Base-by-base conservation (phyloP, 1,140 invertebrate genomes). In the Phortica variegata region DNA sequence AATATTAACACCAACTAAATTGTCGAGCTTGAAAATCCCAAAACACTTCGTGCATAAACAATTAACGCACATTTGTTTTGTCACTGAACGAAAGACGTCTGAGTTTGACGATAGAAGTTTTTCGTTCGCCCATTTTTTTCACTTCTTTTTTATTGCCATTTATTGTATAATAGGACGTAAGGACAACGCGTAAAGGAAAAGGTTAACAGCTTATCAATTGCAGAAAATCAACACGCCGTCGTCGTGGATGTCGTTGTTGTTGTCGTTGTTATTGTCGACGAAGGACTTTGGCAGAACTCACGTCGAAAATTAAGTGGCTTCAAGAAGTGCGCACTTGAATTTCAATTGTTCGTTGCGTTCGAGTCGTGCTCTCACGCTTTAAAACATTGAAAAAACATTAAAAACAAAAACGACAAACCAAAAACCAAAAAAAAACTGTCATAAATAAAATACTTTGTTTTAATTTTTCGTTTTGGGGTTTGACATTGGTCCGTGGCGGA, bases 271-370 rank as follows among this genome's bases (percentile, higher is more conserved):
- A 4, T 34, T 34, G 33, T 4, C 5, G 33, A 15, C 8, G 13
- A 15, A 15, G 33, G 16, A 5, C 10, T 15, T 3, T 34, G 13
- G 33, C 33, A 15, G 13, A n/a, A 38, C 23, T 43, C 43, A 56
- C 53, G 53, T 46, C 38, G 45, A 46, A 56, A 56, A 56, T 56
- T 47, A 56, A 56, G 51, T 53, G 50, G 50, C 46, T n/a, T n/a
- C 53, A 43, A 42, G 47, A 56, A 58, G 56, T 58, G 56, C 53
- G 55, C 55, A 49, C 56, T 58, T 58, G 56, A 58, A 58, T 58
- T 58, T 58, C 56, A 58, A 58, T 58, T 58, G 37, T n/a, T n/a
- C n/a, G n/a, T n/a, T n/a, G n/a, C n/a, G n/a, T n/a, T n/a, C n/a
- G n/a, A n/a, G n/a, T n/a, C n/a, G n/a, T n/a, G n/a, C n/a, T n/a